These are phyloP conservation scores for Podotricha telesiphe DNA, from an alignment of 2,888 invertebrate genomes.

Conservation along the genomic window DNA sequence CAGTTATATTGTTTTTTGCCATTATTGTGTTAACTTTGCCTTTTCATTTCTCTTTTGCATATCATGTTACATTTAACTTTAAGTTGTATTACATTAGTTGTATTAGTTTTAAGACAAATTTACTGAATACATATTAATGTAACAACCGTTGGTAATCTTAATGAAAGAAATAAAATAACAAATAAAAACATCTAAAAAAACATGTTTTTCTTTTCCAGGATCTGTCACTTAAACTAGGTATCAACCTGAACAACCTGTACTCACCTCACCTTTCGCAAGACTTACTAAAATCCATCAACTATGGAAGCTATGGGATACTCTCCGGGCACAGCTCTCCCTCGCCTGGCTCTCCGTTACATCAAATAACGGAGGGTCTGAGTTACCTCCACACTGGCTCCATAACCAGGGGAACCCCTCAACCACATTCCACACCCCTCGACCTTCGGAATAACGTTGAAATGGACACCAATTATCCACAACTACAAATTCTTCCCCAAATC, in stretches of 20 bases:
- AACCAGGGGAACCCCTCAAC: conserved; percentile 85
- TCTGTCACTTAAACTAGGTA: conserved; percentile 79
- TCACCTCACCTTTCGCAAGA: conserved; percentile 65
- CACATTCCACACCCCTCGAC: conserved; percentile 82
- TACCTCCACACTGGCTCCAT: conserved; percentile 91
- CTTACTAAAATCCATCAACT: conserved; percentile 61
- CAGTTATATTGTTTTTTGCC: too few relatives aligned
- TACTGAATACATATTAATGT: too few relatives aligned
- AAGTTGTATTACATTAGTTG: too few relatives aligned
- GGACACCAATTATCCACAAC: conserved; percentile 73
- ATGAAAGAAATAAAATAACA: too few relatives aligned
- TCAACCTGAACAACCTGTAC: conserved; percentile 73
- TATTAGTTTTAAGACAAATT: too few relatives aligned
- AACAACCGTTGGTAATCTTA: too few relatives aligned
- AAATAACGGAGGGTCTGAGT: conserved; percentile 87
- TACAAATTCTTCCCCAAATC: conserved; percentile 72
- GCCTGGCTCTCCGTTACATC: conserved; percentile 84
- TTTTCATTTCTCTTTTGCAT: too few relatives aligned
- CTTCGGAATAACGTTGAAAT: conserved; percentile 80
- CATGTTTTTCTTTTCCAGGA: conserved; percentile 57
- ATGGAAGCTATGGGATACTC: conserved; percentile 59
- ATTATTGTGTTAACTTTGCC: too few relatives aligned
- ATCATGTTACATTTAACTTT: too few relatives aligned
- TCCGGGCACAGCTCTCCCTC: conserved; percentile 62
- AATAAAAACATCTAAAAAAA: too few relatives aligned